phyloP scores from a whole-genome alignment of 2,113 vertebrate species.

The Toxotes chatareus region DNA sequence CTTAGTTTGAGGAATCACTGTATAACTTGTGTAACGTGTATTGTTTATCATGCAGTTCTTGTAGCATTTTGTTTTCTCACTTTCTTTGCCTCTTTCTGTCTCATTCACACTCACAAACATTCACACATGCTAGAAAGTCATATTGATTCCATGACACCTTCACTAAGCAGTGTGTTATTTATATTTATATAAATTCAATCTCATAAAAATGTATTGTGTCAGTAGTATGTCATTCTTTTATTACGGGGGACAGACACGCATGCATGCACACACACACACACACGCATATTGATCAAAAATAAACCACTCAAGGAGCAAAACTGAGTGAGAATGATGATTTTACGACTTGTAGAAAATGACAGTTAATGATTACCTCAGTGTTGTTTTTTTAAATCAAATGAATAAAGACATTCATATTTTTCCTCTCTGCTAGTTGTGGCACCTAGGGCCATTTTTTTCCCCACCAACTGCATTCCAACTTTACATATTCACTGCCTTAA shows the following conservation, averaged over 20 bases:
- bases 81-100: neutral
- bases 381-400: constrained; percentile 45
- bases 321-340: constrained; percentile 15
- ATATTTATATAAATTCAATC: constrained; percentile 34
- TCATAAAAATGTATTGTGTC: constrained; percentile 27
- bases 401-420: constrained; percentile 55
- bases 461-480: constrained; percentile 40
- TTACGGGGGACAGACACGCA: neutral
- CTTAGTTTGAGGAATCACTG: too few relatives aligned
- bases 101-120: neutral
- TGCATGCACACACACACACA: neutral
- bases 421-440: constrained; percentile 26
- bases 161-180: constrained; percentile 24
- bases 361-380: constrained; percentile 36
- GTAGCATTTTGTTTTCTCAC: neutral
- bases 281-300: constrained; percentile 42
- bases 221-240: constrained; percentile 16
- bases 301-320: constrained; percentile 15
- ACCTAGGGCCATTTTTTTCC: constrained; percentile 42
- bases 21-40: too few relatives aligned
- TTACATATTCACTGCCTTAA: constrained; percentile 73
- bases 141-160: constrained; percentile 31
- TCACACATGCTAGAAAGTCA: neutral
- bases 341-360: constrained; percentile 43
- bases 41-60: too few relatives aligned